phyloP scores from a whole-genome alignment of 2,888 invertebrate species.

The Hermaeophaga mercurialis region DNA sequence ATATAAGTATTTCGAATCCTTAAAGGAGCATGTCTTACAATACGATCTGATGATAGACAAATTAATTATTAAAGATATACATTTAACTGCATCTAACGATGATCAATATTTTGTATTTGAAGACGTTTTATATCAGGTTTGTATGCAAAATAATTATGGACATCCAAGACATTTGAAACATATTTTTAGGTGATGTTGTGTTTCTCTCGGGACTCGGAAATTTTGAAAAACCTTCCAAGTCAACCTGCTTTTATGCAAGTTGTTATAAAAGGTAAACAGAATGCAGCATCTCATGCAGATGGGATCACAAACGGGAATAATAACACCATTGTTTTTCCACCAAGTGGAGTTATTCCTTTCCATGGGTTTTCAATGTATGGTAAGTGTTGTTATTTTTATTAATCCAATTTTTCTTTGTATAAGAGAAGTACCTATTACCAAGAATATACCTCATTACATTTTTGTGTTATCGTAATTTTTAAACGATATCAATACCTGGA shows the following conservation, averaged over 20 bases:
- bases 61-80: slow-evolving; percentile 93
- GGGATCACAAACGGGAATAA: background rate
- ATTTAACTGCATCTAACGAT: slow-evolving; percentile 94
- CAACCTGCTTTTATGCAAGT: slow-evolving; percentile 73
- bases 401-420: too few relatives aligned
- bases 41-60: slow-evolving; percentile 94
- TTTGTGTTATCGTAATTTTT: too few relatives aligned
- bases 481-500: too few relatives aligned
- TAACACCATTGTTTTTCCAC: slow-evolving; percentile 78
- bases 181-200: slow-evolving; percentile 75
- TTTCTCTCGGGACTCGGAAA: slow-evolving; percentile 86
- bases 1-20: slow-evolving; percentile 73
- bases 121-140: slow-evolving; percentile 76
- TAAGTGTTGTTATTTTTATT: slow-evolving; percentile 59
- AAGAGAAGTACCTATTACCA: too few relatives aligned
- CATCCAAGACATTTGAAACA: too few relatives aligned
- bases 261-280: slow-evolving; percentile 73
- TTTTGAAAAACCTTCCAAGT: slow-evolving; percentile 72
- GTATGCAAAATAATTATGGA: background rate
- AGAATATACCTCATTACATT: too few relatives aligned
- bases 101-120: slow-evolving; percentile 98
- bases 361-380: slow-evolving; percentile 98
- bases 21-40: slow-evolving; percentile 82
- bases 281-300: slow-evolving; percentile 53
- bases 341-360: slow-evolving; percentile 93